Evolutionary conservation across 2,888 invertebrate genomes (phyloP).

Genomic region (Halocaridina rubra): DNA sequence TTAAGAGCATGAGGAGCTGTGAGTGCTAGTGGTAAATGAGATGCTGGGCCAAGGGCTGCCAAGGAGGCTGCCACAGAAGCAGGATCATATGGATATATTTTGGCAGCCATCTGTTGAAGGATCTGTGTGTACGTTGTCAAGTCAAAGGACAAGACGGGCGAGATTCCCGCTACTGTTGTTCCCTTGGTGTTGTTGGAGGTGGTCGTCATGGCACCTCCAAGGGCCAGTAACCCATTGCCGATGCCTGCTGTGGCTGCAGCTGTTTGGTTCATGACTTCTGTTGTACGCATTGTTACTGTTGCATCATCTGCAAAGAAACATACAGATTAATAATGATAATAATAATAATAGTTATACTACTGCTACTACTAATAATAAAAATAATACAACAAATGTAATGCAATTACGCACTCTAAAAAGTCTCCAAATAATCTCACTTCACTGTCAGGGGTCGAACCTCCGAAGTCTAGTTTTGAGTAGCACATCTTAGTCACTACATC

Average conservation of each 20-base stretch:
- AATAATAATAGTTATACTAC: no score
- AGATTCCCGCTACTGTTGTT: conserved; percentile 9
- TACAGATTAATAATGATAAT: background rate
- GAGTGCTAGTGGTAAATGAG: conserved; percentile 58
- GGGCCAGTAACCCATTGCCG: conserved; percentile 39
- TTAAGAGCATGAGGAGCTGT: conserved; percentile 52
- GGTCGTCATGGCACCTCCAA: conserved; percentile 36
- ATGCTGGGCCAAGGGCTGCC: conserved; percentile 51
- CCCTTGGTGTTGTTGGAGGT: conserved; percentile 13
- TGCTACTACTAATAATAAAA: no score
- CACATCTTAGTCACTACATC: no score
- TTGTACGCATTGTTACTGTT: conserved; percentile 43
- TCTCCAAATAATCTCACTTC: no score
- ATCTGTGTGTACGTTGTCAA: conserved; percentile 56
- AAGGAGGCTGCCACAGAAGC: conserved; percentile 58
- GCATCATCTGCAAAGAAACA: conserved; percentile 4
- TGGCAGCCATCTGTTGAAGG: conserved; percentile 60
- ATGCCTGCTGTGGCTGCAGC: conserved; percentile 37
- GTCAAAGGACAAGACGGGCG: conserved; percentile 51
- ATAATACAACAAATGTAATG: background rate
- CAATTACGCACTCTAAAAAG: background rate
- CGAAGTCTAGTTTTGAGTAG: no score
- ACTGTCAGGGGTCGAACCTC: no score
- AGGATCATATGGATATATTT: conserved; percentile 59
- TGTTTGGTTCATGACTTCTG: conserved; percentile 40